phyloP scores from a whole-genome alignment of 1,140 invertebrate species.

The Aphidius ervi region DNA sequence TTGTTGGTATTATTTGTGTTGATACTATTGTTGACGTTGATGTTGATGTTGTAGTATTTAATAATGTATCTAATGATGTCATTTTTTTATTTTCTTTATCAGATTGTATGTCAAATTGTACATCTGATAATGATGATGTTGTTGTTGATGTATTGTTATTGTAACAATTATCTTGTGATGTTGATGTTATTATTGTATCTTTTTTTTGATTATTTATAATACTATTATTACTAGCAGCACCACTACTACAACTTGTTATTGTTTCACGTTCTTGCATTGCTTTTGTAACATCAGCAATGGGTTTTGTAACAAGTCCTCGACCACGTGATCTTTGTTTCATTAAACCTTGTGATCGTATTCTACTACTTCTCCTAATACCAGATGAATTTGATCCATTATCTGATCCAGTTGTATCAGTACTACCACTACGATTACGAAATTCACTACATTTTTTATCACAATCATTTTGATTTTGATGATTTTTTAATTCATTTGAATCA shows the following conservation, averaged over 20 bases:
- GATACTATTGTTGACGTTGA: neutral
- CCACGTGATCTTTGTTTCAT: conserved; percentile 48
- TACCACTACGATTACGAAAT: conserved; percentile 46
- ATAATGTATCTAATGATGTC: conserved; percentile 24
- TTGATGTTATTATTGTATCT: neutral
- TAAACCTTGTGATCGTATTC: conserved; percentile 49
- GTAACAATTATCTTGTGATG: conserved; percentile 23
- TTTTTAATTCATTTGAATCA: no score
- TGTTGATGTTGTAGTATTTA: conserved; percentile 27
- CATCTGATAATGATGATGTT: conserved; percentile 23
- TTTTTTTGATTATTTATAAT: conserved; percentile 22
- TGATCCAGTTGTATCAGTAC: conserved; percentile 47
- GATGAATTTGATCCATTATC: conserved; percentile 51
- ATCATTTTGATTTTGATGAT: conserved; percentile 26
- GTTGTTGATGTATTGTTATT: neutral
- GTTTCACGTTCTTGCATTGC: conserved; percentile 34
- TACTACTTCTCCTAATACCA: conserved; percentile 49
- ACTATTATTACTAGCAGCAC: conserved; percentile 38
- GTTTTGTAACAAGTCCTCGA: conserved; percentile 47
- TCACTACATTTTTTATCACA: conserved; percentile 37
- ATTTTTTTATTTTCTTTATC: conserved; percentile 43
- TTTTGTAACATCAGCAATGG: conserved; percentile 39
- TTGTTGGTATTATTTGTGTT: no score
- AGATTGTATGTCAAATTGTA: conserved; percentile 32
- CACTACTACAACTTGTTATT: conserved; percentile 37